phyloP scores from a whole-genome alignment of 1,140 invertebrate genomes.

The Hydropsyche tenuis region DNA sequence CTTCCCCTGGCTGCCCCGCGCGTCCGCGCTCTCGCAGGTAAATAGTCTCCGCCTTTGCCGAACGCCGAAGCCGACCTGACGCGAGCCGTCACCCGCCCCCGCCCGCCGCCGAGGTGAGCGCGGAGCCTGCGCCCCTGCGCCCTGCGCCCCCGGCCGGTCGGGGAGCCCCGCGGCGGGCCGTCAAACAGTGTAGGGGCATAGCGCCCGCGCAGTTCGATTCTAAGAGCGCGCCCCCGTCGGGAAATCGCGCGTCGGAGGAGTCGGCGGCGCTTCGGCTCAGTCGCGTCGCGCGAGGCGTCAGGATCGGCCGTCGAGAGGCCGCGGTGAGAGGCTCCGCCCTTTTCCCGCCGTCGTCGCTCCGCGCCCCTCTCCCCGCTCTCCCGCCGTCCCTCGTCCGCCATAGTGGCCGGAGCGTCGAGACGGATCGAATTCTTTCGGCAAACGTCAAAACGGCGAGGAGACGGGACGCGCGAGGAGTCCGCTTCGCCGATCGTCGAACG shows the following conservation, averaged over 20 bases:
- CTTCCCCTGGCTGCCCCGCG: slow-evolving; percentile 3
- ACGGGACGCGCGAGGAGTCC: background rate
- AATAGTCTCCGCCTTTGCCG: background rate
- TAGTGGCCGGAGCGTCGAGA: background rate
- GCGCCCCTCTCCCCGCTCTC: background rate
- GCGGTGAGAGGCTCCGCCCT: background rate
- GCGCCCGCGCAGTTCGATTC: background rate
- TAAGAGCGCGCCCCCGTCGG: background rate
- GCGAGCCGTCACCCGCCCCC: background rate
- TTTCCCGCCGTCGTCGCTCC: background rate
- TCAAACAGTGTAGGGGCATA: too few species aligned
- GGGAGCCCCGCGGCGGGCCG: background rate
- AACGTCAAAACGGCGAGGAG: background rate
- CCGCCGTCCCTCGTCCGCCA: background rate
- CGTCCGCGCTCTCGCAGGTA: background rate
- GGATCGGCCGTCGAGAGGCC: background rate
- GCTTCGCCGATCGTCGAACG: too few species aligned
- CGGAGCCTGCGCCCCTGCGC: too few species aligned
- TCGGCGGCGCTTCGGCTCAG: background rate
- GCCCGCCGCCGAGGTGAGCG: background rate
- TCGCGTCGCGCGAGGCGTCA: background rate
- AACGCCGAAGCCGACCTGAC: too few species aligned
- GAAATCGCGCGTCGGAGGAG: background rate
- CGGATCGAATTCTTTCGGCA: background rate
- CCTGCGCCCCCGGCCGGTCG: background rate